A percentile compares a stretch with the other conserved stretches of the same genome.
Conservation (phyloP, 2,888 invertebrate genomes). For the Sesia apiformis region DNA sequence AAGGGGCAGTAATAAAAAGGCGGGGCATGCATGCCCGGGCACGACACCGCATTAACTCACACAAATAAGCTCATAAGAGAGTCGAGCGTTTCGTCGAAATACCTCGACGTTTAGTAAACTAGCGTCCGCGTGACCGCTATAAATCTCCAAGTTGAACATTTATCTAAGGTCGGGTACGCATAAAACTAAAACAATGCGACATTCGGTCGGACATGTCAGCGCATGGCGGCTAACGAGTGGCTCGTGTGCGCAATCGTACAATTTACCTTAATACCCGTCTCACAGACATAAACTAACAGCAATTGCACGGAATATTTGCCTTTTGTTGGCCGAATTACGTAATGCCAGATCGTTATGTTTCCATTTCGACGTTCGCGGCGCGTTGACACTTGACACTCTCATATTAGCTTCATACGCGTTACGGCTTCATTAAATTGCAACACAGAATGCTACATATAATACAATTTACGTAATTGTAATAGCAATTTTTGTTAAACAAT, state of each 20-base stretch:
- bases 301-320: conserved; percentile 55
- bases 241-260: conserved; percentile 70
- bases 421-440: neutral
- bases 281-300: conserved; percentile 58
- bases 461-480: conserved; percentile 23
- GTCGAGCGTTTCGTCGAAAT: conserved; percentile 65
- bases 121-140: conserved; percentile 52
- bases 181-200: conserved; percentile 68
- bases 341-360: conserved; percentile 53
- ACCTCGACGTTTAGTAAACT: conserved; percentile 47
- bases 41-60: conserved; percentile 61
- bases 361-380: conserved; percentile 37
- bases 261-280: conserved; percentile 67
- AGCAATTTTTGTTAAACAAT: conserved; percentile 32
- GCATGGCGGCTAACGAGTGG: conserved; percentile 54
- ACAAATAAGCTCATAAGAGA: conserved; percentile 69
- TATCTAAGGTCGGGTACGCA: conserved; percentile 63
- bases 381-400: neutral
- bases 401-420: neutral
- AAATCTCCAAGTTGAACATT: conserved; percentile 59
- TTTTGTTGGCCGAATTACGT: conserved; percentile 63
- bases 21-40: conserved; percentile 59
- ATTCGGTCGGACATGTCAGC: conserved; percentile 49
- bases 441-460: neutral
- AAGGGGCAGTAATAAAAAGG: conserved; percentile 71